Conservation (phyloP, 2,797 vertebrate species). For the Acrocephalus scirpaceus region DNA sequence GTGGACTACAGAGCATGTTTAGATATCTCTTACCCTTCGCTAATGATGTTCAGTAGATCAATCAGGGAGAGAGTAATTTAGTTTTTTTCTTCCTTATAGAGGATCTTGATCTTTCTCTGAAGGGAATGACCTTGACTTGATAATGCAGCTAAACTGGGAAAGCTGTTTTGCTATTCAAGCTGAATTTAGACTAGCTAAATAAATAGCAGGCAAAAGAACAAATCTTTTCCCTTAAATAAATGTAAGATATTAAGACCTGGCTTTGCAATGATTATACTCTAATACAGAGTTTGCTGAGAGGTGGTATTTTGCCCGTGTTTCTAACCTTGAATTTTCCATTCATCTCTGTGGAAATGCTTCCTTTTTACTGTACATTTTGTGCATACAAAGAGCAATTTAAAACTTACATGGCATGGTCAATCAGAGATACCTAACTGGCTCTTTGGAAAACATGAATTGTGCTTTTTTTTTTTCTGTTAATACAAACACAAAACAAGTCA, state of each 20-base stretch:
- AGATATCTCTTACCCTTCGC: neutral
- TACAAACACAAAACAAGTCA: constrained; percentile 55
- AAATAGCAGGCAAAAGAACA: constrained; percentile 39
- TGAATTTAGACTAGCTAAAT: constrained; percentile 43
- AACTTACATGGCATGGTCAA: constrained; percentile 35
- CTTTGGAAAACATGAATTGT: constrained; percentile 50
- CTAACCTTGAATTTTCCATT: constrained; percentile 35
- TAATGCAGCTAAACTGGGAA: constrained; percentile 38
- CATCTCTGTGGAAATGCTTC: constrained; percentile 43
- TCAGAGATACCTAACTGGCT: constrained; percentile 20
- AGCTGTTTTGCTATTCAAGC: constrained; percentile 51
- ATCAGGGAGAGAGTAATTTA: neutral
- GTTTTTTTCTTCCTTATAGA: neutral
- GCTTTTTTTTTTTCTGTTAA: neutral
- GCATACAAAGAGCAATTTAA: constrained; percentile 48
- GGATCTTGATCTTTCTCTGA: constrained; percentile 34
- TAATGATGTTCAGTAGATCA: constrained; percentile 54
- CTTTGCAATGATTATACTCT: constrained; percentile 40
- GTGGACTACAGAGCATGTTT: neutral
- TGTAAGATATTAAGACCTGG: constrained; percentile 23
- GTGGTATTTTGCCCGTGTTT: neutral
- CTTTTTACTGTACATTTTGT: constrained; percentile 30
- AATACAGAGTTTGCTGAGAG: constrained; percentile 15
- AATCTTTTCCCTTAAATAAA: constrained; percentile 41
- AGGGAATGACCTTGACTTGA: constrained; percentile 44